These are phyloP conservation scores for Laothoe populi DNA, from an alignment of 2,888 invertebrate genomes.

Conservation along the genomic window DNA sequence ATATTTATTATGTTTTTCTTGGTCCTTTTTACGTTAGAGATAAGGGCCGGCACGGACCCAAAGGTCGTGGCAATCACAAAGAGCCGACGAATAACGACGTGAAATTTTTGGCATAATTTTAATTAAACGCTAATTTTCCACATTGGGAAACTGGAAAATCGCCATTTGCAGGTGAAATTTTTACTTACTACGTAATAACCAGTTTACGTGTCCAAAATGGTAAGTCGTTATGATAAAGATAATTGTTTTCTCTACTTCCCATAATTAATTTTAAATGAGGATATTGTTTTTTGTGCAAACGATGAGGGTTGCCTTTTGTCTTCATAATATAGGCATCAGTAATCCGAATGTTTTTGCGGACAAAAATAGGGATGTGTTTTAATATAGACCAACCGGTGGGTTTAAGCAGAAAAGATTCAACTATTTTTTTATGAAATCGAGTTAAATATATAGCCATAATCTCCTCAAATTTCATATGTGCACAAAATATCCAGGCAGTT, in stretches of 20 bases:
- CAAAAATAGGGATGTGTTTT: background rate
- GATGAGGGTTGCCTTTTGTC: slow-evolving; percentile 9
- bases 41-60: slow-evolving; percentile 56
- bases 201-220: slow-evolving; percentile 12
- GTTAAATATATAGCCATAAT: no score
- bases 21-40: slow-evolving; percentile 56
- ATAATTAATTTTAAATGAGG: slow-evolving; percentile 31
- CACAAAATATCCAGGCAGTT: no score
- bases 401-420: background rate
- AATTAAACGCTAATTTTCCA: slow-evolving; percentile 77
- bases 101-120: slow-evolving; percentile 73
- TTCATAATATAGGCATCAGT: slow-evolving; percentile 20
- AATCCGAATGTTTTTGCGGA: slow-evolving; percentile 11
- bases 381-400: background rate
- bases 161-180: slow-evolving; percentile 52
- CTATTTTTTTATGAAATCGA: no score
- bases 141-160: slow-evolving; percentile 65
- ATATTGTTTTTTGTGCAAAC: slow-evolving; percentile 29
- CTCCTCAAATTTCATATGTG: no score
- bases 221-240: slow-evolving; percentile 23
- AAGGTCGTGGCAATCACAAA: slow-evolving; percentile 69
- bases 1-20: slow-evolving; percentile 58
- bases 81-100: slow-evolving; percentile 65
- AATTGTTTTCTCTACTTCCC: slow-evolving; percentile 30
- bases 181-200: slow-evolving; percentile 41